Evolutionary conservation across 2,113 vertebrate genomes (phyloP).

Genomic region (Heterochromis multidens): DNA sequence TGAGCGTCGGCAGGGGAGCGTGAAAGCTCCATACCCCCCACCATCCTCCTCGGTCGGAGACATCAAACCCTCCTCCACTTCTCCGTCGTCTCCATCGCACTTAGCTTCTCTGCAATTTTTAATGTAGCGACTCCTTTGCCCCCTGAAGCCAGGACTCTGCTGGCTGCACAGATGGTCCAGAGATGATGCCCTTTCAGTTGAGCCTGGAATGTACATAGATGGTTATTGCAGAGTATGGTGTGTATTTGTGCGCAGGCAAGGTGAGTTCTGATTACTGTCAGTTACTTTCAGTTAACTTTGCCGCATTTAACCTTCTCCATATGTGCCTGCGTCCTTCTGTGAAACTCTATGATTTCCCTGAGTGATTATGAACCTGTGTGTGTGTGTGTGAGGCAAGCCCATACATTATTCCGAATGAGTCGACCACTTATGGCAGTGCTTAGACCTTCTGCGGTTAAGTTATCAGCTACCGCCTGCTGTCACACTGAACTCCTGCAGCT

Average conservation of each 20-base stretch:
- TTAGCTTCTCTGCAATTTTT: conserved; percentile 78
- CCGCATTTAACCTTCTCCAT: conserved; percentile 6
- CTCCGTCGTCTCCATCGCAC: conserved; percentile 39
- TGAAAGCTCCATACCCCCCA: conserved; percentile 85
- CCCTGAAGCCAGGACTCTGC: conserved; percentile 72
- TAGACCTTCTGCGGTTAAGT: background rate
- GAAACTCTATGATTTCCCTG: background rate
- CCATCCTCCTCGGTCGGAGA: conserved; percentile 77
- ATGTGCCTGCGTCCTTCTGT: background rate
- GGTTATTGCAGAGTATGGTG: background rate
- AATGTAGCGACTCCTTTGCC: conserved; percentile 77
- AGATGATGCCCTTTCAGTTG: conserved; percentile 88
- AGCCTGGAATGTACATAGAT: conserved; percentile 45
- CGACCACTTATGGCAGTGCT: background rate
- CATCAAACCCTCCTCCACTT: conserved; percentile 73
- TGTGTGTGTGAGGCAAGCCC: background rate
- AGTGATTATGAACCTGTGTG: background rate
- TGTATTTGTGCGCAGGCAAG: background rate
- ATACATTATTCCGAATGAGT: background rate
- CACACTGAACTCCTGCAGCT: background rate
- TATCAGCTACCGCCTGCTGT: conserved; percentile 9
- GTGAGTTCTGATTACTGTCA: conserved; percentile 11
- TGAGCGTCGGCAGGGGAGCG: conserved; percentile 92
- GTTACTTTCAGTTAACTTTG: background rate
- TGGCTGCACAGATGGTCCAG: conserved; percentile 88